Percentiles rank a stretch among this genome's conserved stretches.
phyloP scores from a whole-genome alignment of 2,888 invertebrate genomes.

The Galeopsomyia nigrocyanea region DNA sequence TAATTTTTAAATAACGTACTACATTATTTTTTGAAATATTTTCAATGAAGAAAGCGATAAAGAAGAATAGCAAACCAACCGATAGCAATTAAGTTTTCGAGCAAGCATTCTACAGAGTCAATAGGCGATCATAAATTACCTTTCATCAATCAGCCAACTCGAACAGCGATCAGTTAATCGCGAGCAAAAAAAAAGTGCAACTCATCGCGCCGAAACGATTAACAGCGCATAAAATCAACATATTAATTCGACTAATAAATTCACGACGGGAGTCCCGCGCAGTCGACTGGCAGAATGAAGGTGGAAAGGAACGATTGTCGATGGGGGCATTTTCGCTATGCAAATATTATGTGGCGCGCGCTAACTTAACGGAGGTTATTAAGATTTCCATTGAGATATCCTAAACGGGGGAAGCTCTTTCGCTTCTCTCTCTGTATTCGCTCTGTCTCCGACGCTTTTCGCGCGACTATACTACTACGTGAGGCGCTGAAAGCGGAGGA shows the following conservation, averaged over 20 bases:
- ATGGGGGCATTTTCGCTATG: slow-evolving; percentile 41
- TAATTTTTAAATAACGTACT: no score
- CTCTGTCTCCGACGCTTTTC: slow-evolving; percentile 1
- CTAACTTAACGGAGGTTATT: slow-evolving; percentile 42
- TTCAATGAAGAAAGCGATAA: no score
- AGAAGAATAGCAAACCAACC: no score
- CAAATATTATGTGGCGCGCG: slow-evolving; percentile 39
- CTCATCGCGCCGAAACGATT: slow-evolving; percentile 7
- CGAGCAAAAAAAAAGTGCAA: neutral
- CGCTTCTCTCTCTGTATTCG: slow-evolving; percentile 4
- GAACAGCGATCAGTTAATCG: no score
- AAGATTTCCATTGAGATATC: slow-evolving; percentile 46
- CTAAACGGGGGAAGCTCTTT: slow-evolving; percentile 36
- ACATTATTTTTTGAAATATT: no score
- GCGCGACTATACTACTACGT: neutral
- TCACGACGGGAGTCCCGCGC: slow-evolving; percentile 3
- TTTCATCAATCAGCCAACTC: no score
- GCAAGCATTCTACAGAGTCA: no score
- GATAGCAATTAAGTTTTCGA: no score
- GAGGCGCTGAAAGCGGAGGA: slow-evolving; percentile 9
- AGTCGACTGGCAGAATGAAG: neutral
- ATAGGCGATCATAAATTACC: no score
- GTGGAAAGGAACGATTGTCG: neutral
- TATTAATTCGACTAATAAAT: slow-evolving; percentile 44
- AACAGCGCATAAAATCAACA: slow-evolving; percentile 42